A percentile compares a stretch with the other conserved stretches of the same genome.
Evolutionary conservation across 2,888 invertebrate species (phyloP).

Genomic region (Limenitis camilla): DNA sequence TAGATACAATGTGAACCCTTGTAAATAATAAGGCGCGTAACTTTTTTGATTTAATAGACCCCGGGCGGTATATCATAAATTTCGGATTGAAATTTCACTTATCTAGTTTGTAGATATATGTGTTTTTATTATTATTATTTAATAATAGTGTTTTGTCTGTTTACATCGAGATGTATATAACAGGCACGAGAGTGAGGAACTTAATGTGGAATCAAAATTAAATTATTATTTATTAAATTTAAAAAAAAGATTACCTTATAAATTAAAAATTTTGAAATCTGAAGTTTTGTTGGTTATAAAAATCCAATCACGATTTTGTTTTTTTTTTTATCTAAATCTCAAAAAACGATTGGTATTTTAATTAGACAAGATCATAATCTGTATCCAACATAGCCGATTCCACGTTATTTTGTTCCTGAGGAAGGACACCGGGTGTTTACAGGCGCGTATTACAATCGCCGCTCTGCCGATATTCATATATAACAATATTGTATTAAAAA

Average conservation of each 20-base stretch:
- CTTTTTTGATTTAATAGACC: neutral
- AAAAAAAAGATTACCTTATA: neutral
- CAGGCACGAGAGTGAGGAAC: constrained; percentile 42
- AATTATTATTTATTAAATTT: neutral
- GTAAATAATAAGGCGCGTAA: constrained; percentile 25
- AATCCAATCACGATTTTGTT: too few relatives aligned
- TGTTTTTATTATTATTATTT: constrained; percentile 62
- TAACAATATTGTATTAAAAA: too few relatives aligned
- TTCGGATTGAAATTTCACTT: constrained; percentile 42
- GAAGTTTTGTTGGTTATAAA: too few relatives aligned
- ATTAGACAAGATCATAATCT: neutral
- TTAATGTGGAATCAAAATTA: constrained; percentile 9
- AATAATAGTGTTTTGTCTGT: constrained; percentile 54
- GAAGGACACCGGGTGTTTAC: constrained; percentile 59
- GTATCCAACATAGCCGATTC: neutral
- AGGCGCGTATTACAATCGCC: constrained; percentile 37
- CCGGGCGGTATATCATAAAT: constrained; percentile 3
- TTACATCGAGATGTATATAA: constrained; percentile 44
- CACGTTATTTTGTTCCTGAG: constrained; percentile 3
- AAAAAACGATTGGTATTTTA: too few relatives aligned
- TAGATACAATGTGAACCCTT: neutral
- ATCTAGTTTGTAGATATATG: constrained; percentile 66
- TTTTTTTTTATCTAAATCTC: too few relatives aligned
- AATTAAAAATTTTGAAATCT: too few relatives aligned
- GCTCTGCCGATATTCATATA: constrained; percentile 17